These are phyloP conservation scores for Amphipoea lucens DNA, from an alignment of 2,888 invertebrate species.

Conservation along the genomic window DNA sequence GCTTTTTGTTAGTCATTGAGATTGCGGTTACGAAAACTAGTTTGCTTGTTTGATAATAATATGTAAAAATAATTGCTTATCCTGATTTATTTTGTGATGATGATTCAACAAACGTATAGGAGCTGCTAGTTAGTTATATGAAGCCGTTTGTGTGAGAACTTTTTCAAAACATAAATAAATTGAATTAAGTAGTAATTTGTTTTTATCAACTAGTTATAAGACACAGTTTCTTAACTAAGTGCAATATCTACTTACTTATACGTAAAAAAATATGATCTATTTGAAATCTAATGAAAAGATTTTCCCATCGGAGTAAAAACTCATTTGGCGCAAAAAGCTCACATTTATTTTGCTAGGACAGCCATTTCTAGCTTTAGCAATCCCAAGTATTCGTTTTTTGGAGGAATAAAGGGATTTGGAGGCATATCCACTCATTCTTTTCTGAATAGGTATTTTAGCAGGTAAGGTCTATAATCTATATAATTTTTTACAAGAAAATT, in stretches of 20 bases:
- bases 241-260: neutral
- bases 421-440: neutral
- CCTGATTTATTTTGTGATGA: slow-evolving; percentile 19
- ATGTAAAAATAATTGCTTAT: slow-evolving; percentile 17
- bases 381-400: slow-evolving; percentile 10
- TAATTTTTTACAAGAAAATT: neutral
- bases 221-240: neutral
- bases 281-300: slow-evolving; percentile 10
- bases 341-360: slow-evolving; percentile 36
- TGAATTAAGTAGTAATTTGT: neutral
- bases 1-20: slow-evolving; percentile 38
- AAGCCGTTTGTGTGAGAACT: neutral
- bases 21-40: slow-evolving; percentile 32
- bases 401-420: slow-evolving; percentile 18
- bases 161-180: neutral
- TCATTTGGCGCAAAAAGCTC: slow-evolving; percentile 35
- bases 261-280: neutral
- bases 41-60: slow-evolving; percentile 19
- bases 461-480: neutral
- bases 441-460: neutral
- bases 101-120: slow-evolving; percentile 12
- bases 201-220: neutral
- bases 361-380: slow-evolving; percentile 11
- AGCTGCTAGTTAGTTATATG: slow-evolving; percentile 4
- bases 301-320: slow-evolving; percentile 24